Conservation (phyloP, 2,113 vertebrate genomes). For the Zapus hudsonius region DNA sequence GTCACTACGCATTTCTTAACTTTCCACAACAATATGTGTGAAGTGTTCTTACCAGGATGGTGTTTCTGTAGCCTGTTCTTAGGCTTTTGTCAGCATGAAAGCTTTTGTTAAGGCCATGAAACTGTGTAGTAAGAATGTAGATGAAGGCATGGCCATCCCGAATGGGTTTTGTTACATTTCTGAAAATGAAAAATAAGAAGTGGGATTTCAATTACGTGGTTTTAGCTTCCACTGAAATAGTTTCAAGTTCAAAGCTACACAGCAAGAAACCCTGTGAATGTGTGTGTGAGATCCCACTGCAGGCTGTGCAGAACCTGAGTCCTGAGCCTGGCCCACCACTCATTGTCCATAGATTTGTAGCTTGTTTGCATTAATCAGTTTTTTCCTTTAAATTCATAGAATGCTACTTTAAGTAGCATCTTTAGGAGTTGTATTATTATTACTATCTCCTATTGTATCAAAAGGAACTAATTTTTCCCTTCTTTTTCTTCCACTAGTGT, state of each 20-base stretch:
- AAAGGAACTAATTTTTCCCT: conserved; percentile 51
- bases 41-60: not conserved
- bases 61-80: not conserved
- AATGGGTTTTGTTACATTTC: not conserved
- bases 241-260: not conserved
- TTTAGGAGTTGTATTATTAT: not conserved
- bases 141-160: not conserved
- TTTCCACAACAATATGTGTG: not conserved
- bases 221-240: not conserved
- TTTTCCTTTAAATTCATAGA: not conserved
- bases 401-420: not conserved
- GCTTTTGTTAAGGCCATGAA: not conserved
- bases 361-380: not conserved
- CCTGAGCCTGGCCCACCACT: not conserved
- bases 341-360: not conserved
- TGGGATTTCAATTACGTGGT: not conserved
- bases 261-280: not conserved
- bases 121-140: not conserved
- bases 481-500: conserved; percentile 84
- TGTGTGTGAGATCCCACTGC: too few relatives aligned
- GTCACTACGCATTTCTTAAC: not conserved
- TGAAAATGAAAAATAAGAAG: not conserved
- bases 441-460: not conserved
- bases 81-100: not conserved
- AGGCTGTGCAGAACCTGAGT: not conserved